Conservation (phyloP, 2,797 vertebrate species). For the Melanotaenia nigrans region DNA sequence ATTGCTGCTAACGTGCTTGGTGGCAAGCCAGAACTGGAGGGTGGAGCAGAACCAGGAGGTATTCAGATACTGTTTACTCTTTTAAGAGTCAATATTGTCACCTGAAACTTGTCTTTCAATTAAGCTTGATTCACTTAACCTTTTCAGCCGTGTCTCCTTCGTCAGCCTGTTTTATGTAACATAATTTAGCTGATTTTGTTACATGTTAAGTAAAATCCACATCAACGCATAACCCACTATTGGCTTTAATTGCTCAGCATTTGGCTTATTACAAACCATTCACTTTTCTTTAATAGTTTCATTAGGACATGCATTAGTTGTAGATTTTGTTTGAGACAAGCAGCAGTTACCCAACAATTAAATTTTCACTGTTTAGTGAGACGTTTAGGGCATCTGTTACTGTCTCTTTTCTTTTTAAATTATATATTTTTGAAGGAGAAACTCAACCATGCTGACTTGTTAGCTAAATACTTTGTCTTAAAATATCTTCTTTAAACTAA, state of each 20-base stretch:
- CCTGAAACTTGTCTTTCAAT: not conserved
- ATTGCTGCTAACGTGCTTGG: constrained; percentile 98
- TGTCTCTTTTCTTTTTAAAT: not conserved
- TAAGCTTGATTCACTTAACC: not conserved
- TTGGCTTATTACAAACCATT: not conserved
- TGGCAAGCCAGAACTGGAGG: constrained; percentile 87
- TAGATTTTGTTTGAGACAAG: not conserved
- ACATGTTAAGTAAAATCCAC: not conserved
- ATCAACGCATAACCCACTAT: not conserved
- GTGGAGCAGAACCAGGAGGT: constrained; percentile 86
- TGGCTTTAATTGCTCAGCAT: not conserved
- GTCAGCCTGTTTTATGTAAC: not conserved
- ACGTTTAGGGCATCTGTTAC: not conserved
- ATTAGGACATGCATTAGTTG: not conserved
- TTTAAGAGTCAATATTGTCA: not conserved
- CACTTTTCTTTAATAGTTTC: not conserved
- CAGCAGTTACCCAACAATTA: not conserved
- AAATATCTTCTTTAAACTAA: not conserved
- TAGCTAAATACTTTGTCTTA: not conserved
- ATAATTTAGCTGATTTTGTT: not conserved
- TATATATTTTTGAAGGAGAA: not conserved
- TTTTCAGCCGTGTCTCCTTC: not conserved
- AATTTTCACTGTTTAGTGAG: not conserved
- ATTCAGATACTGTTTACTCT: constrained; percentile 19
- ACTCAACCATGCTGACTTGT: not conserved